These are phyloP conservation scores for Dyspetes luteomarginatus DNA, from an alignment of 2,888 invertebrate genomes.

Conservation along the genomic window DNA sequence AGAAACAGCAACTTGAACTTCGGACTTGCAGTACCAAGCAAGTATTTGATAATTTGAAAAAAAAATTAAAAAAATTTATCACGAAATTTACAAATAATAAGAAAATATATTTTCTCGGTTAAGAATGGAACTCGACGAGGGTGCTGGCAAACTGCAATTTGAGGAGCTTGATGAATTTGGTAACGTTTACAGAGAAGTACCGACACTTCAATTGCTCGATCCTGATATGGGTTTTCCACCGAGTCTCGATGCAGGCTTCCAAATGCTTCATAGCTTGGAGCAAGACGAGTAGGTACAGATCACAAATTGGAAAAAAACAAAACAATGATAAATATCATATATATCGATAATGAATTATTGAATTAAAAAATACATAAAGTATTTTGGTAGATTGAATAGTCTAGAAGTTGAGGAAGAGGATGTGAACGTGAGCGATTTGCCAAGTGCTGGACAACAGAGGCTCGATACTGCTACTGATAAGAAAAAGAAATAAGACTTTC, in stretches of 20 bases:
- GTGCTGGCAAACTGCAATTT: constrained; percentile 78
- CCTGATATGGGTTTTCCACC: constrained; percentile 83
- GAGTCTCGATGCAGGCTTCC: constrained; percentile 87
- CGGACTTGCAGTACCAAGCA: constrained; percentile 75
- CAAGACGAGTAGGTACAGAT: constrained; percentile 84
- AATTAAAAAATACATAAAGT: constrained; percentile 20
- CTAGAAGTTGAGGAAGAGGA: constrained; percentile 80
- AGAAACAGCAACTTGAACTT: constrained; percentile 77
- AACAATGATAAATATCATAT: background rate
- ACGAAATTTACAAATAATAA: background rate
- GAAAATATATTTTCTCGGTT: background rate
- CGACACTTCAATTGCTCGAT: constrained; percentile 81
- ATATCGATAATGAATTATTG: background rate
- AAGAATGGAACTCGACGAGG: constrained; percentile 81
- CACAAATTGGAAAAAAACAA: constrained; percentile 32
- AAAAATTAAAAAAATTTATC: background rate
- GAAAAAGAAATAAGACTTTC: constrained; percentile 59
- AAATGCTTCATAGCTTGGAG: constrained; percentile 87
- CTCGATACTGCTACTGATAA: constrained; percentile 58
- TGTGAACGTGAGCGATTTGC: constrained; percentile 76
- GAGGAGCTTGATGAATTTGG: constrained; percentile 81
- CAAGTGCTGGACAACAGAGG: constrained; percentile 58
- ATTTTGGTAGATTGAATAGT: constrained; percentile 77
- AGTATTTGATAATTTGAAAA: constrained; percentile 21
- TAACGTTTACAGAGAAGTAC: constrained; percentile 80